A percentile compares a stretch with the other conserved stretches of the same genome.
These are phyloP conservation scores for Microctonus hyperodae DNA, from an alignment of 2,888 invertebrate species.

Conservation along the genomic window DNA sequence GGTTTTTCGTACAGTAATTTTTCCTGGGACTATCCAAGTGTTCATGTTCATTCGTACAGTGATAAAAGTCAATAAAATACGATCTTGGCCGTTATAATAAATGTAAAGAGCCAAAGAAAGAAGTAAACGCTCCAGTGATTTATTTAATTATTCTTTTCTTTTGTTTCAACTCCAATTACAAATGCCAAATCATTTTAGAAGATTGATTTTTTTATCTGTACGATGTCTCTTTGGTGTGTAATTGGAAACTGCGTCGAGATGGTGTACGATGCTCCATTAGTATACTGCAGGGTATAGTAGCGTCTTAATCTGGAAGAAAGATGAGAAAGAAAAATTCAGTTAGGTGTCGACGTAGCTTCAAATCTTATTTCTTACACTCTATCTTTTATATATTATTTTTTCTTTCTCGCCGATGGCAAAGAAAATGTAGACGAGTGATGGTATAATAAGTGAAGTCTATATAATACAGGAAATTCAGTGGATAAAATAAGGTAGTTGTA, in stretches of 20 bases:
- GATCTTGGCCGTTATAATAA: neutral
- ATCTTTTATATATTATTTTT: neutral
- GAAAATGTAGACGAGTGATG: neutral
- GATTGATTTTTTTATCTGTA: neutral
- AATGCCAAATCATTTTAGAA: neutral
- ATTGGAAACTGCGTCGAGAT: neutral
- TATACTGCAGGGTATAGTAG: neutral
- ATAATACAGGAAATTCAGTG: neutral
- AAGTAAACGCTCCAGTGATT: neutral
- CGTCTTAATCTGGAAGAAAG: conserved; percentile 40
- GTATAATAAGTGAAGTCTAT: neutral
- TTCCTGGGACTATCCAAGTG: conserved; percentile 16
- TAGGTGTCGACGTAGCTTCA: conserved; percentile 29
- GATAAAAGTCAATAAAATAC: neutral
- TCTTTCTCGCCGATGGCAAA: neutral
- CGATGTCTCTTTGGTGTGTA: neutral
- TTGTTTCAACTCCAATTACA: neutral
- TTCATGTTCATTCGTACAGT: neutral
- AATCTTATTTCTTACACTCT: conserved; percentile 25
- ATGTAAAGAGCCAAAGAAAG: neutral
- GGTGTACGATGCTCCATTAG: neutral
- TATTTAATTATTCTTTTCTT: neutral
- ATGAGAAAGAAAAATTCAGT: conserved; percentile 39
- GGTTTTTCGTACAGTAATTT: conserved; percentile 5
- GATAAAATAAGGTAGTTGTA: neutral